A percentile compares a stretch with the other conserved stretches of the same genome.
Evolutionary conservation across 37 sponge, comb jelly and placozoan species (phyloP).

Genomic region (Spongilla lacustris): DNA sequence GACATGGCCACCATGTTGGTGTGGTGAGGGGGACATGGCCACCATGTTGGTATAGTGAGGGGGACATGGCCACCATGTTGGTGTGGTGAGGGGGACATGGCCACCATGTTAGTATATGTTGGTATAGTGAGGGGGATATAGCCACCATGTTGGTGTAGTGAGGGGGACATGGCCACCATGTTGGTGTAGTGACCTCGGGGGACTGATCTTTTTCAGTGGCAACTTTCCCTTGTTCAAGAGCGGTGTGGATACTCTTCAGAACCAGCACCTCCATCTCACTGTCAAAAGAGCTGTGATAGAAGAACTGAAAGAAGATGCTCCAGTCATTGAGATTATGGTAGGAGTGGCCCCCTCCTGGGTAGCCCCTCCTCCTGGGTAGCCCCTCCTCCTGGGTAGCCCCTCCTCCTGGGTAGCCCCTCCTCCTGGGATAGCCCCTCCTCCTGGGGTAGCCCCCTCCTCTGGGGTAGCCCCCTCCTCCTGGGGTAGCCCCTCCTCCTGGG

Average conservation of each 20-base stretch:
- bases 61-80: too few relatives aligned
- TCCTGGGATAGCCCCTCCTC: too few relatives aligned
- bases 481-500: too few relatives aligned
- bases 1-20: too few relatives aligned
- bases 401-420: too few relatives aligned
- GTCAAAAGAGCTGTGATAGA: background rate
- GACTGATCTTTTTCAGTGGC: conserved; percentile 19
- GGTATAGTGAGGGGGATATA: background rate
- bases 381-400: too few relatives aligned
- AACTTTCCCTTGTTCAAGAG: conserved; percentile 70
- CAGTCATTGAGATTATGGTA: conserved; percentile 10
- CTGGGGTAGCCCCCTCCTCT: too few relatives aligned
- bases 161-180: too few relatives aligned
- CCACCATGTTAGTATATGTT: background rate
- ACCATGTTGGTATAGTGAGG: background rate
- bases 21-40: background rate
- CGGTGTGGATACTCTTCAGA: conserved; percentile 48
- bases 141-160: background rate
- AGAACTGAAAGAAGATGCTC: background rate
- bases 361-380: too few relatives aligned
- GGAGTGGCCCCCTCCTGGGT: too few relatives aligned
- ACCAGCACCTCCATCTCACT: conserved; percentile 33
- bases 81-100: background rate
- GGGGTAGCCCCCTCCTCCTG: too few relatives aligned
- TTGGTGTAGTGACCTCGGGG: background rate